These are phyloP conservation scores for Boulengeromyrus knoepffleri DNA, from an alignment of 2,113 vertebrate species.

Conservation along the genomic window DNA sequence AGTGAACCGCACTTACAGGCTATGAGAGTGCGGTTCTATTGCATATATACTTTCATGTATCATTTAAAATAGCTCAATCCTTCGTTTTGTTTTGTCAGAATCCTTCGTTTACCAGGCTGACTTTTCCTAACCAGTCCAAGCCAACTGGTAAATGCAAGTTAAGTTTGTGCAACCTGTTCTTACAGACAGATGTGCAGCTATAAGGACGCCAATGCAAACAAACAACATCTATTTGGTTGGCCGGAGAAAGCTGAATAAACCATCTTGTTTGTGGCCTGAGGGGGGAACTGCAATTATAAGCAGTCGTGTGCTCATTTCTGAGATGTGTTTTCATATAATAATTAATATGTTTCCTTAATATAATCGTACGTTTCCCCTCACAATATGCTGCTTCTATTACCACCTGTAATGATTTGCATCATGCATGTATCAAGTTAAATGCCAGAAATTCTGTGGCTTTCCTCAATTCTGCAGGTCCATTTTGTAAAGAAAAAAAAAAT, in stretches of 20 bases:
- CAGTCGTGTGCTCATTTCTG: neutral
- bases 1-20: neutral
- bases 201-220: neutral
- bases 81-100: neutral
- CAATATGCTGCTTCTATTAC: neutral
- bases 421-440: neutral
- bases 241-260: neutral
- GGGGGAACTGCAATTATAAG: neutral
- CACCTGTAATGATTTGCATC: neutral
- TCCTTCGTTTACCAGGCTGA: neutral
- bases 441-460: neutral
- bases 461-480: neutral
- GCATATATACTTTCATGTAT: neutral
- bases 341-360: neutral
- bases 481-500: neutral
- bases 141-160: neutral
- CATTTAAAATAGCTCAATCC: neutral
- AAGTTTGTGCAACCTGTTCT: neutral
- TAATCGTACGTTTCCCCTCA: neutral
- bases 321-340: neutral
- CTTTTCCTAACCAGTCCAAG: neutral
- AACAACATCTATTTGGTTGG: neutral
- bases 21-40: neutral
- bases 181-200: neutral
- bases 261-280: neutral